These are phyloP conservation scores for Caenorhabditis remanei DNA, from an alignment of 1,140 invertebrate genomes.

Conservation along the genomic window DNA sequence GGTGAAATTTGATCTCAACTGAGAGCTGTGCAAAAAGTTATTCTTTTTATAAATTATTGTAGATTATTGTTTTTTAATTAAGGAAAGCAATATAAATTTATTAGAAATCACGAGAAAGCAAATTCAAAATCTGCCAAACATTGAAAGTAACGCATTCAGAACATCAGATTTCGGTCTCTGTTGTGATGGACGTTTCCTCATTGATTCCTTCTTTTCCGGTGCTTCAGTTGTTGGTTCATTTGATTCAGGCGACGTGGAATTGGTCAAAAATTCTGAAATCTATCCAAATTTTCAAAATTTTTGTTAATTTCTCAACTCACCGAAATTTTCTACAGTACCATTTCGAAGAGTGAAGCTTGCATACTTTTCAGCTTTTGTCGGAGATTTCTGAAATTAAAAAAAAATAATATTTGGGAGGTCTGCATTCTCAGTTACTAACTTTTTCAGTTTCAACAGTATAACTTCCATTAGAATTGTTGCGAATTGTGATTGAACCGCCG, in stretches of 20 bases:
- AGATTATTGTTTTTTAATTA: too few relatives aligned
- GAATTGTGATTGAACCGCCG: conserved; percentile 5
- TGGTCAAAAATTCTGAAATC: conserved; percentile 34
- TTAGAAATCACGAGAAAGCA: too few relatives aligned
- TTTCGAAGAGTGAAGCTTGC: background rate
- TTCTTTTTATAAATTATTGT: background rate
- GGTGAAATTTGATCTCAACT: conserved; percentile 63
- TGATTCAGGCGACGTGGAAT: background rate
- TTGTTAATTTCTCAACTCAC: background rate
- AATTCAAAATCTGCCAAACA: conserved; percentile 30
- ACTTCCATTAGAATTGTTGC: conserved; percentile 9
- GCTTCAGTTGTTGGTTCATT: conserved; percentile 1
- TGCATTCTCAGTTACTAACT: background rate
- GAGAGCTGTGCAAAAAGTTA: background rate
- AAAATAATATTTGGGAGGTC: background rate
- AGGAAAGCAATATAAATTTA: too few relatives aligned
- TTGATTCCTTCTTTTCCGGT: background rate
- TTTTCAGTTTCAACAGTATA: conserved; percentile 9
- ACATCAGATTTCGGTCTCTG: conserved; percentile 25
- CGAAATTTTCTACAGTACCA: conserved; percentile 10
- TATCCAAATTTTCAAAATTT: background rate
- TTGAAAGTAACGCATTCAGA: conserved; percentile 35
- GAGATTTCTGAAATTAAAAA: background rate
- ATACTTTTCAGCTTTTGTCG: background rate
- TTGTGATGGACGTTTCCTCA: conserved; percentile 20